phyloP scores from a whole-genome alignment of 2,888 invertebrate genomes.

The Pseudanteris insignis region DNA sequence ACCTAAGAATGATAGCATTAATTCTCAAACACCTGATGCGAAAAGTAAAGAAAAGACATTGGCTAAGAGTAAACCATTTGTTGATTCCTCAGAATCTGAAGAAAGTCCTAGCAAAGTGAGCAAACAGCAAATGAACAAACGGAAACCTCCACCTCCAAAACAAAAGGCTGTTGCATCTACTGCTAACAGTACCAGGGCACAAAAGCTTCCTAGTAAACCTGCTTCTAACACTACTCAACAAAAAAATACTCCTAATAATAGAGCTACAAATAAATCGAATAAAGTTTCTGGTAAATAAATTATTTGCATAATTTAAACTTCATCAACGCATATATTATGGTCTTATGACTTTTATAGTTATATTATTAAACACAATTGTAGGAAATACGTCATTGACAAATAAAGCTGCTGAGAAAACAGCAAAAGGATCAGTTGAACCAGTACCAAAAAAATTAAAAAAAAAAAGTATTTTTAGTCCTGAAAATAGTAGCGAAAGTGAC shows the following conservation, averaged over 20 bases:
- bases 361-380: too few relatives aligned
- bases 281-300: conserved; percentile 55
- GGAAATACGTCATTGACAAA: conserved; percentile 38
- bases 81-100: conserved; percentile 63
- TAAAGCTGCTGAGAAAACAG: conserved; percentile 51
- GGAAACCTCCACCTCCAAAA: conserved; percentile 71
- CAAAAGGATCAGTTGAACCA: conserved; percentile 53
- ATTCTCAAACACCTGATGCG: conserved; percentile 49
- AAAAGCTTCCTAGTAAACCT: conserved; percentile 67
- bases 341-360: too few relatives aligned
- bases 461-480: conserved; percentile 85
- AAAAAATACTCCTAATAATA: conserved; percentile 56
- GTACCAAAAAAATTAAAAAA: conserved; percentile 70
- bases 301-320: too few relatives aligned
- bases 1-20: conserved; percentile 53
- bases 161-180: conserved; percentile 74
- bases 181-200: conserved; percentile 69
- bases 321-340: too few relatives aligned
- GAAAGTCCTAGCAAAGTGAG: conserved; percentile 60
- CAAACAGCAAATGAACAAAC: conserved; percentile 66
- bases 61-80: conserved; percentile 54
- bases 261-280: conserved; percentile 56
- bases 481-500: conserved; percentile 77
- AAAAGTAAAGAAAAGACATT: conserved; percentile 57
- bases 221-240: conserved; percentile 51